Evolutionary conservation across 2,888 invertebrate species (phyloP).

Genomic region (Scrobipalpa costella): DNA sequence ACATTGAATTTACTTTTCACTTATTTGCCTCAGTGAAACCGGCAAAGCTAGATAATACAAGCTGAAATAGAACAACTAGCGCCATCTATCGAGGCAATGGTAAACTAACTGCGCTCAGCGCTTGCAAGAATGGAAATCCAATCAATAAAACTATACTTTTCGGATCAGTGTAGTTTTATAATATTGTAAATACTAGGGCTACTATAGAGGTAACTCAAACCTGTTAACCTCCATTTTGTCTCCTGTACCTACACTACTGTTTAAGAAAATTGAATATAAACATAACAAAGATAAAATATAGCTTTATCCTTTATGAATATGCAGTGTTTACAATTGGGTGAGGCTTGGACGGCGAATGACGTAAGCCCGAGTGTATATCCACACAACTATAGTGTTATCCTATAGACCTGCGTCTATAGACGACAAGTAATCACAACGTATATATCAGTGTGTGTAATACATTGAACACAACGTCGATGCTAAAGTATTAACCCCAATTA

Average conservation of each 20-base stretch:
- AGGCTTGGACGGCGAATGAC: slow-evolving; percentile 32
- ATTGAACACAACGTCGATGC: slow-evolving; percentile 35
- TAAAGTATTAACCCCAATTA: slow-evolving; percentile 52
- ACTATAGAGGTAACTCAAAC: neutral
- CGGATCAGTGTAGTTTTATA: too few species aligned
- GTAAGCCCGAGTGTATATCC: slow-evolving; percentile 29
- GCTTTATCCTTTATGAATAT: slow-evolving; percentile 35
- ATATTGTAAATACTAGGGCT: too few species aligned
- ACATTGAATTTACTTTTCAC: too few species aligned
- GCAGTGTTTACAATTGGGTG: slow-evolving; percentile 38
- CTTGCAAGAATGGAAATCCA: neutral
- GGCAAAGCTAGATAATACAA: neutral
- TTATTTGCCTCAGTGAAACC: too few species aligned
- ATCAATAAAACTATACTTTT: too few species aligned
- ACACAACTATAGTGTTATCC: slow-evolving; percentile 36
- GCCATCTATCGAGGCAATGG: slow-evolving; percentile 30
- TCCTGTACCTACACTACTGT: neutral
- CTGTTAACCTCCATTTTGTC: neutral
- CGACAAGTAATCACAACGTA: slow-evolving; percentile 40
- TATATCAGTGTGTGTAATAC: slow-evolving; percentile 33
- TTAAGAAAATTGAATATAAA: slow-evolving; percentile 33
- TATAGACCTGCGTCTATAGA: slow-evolving; percentile 34
- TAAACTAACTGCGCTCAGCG: neutral
- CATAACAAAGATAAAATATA: slow-evolving; percentile 22
- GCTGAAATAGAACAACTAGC: slow-evolving; percentile 20